Conservation (phyloP, 1,140 invertebrate genomes). For the Drosophila dunni region DNA sequence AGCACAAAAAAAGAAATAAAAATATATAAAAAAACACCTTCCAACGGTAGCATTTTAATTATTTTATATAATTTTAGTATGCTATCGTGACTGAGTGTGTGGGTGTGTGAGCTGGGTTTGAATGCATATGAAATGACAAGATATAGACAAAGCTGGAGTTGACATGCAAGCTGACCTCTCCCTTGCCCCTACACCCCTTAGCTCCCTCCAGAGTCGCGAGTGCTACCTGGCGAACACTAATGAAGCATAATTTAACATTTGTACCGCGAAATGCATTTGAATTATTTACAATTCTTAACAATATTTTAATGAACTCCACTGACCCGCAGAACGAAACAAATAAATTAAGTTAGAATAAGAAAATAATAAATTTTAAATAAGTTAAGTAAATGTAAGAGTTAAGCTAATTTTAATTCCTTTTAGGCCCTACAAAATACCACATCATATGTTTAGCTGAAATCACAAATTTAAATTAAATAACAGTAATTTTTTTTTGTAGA, state of each 20-base stretch:
- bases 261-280: conserved; percentile 59
- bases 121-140: conserved; percentile 65
- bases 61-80: conserved; percentile 72
- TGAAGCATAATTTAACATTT: conserved; percentile 81
- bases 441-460: conserved; percentile 28
- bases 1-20: conserved; percentile 42
- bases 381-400: conserved; percentile 37
- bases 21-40: conserved; percentile 56
- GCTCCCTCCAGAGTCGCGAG: not conserved
- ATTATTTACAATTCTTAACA: conserved; percentile 70
- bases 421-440: conserved; percentile 63
- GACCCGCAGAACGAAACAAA: conserved; percentile 15
- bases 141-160: conserved; percentile 57
- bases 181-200: conserved; percentile 20
- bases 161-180: conserved; percentile 24
- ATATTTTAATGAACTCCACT: conserved; percentile 71
- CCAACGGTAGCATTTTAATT: conserved; percentile 75
- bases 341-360: conserved; percentile 10
- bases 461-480: conserved; percentile 4
- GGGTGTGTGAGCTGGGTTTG: conserved; percentile 38
- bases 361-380: not conserved
- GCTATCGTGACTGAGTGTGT: conserved; percentile 23
- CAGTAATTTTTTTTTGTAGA: conserved; percentile 46
- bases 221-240: conserved; percentile 65
- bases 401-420: conserved; percentile 24